Evolutionary conservation across 1,140 invertebrate genomes (phyloP).

Genomic region (Drosophila subobscura): DNA sequence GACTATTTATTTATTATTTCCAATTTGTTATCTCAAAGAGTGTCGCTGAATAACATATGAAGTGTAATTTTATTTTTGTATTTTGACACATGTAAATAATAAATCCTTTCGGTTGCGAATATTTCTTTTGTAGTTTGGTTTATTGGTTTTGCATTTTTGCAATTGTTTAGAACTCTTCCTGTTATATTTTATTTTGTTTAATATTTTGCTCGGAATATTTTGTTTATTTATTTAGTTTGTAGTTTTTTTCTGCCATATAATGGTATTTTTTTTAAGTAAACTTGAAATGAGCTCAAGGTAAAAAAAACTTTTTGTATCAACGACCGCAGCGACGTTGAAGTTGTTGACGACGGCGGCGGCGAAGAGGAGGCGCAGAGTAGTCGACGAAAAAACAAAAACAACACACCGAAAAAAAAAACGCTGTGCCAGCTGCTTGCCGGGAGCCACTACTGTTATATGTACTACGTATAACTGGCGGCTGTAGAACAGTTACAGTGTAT

Average conservation of each 20-base stretch:
- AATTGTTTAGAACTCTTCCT: no score
- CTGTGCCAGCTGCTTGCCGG: not conserved
- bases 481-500: no score
- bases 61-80: no score
- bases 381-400: slow-evolving; percentile 2
- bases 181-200: no score
- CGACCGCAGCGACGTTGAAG: slow-evolving; percentile 44
- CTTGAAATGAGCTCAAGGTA: slow-evolving; percentile 79
- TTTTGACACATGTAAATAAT: no score
- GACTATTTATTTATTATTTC: no score
- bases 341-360: slow-evolving; percentile 11
- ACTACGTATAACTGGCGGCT: not conserved
- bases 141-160: no score
- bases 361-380: not conserved
- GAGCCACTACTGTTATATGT: not conserved
- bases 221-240: slow-evolving; percentile 17
- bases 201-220: slow-evolving; percentile 1
- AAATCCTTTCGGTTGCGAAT: no score
- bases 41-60: no score
- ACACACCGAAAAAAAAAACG: slow-evolving; percentile 7
- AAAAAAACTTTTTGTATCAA: slow-evolving; percentile 60
- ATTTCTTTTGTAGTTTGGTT: no score
- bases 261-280: slow-evolving; percentile 46
- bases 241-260: slow-evolving; percentile 26
- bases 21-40: no score